A percentile compares a stretch with the other conserved stretches of the same genome.
phyloP scores from a whole-genome alignment of 2,888 invertebrate genomes.

The Hemithea aestivaria region DNA sequence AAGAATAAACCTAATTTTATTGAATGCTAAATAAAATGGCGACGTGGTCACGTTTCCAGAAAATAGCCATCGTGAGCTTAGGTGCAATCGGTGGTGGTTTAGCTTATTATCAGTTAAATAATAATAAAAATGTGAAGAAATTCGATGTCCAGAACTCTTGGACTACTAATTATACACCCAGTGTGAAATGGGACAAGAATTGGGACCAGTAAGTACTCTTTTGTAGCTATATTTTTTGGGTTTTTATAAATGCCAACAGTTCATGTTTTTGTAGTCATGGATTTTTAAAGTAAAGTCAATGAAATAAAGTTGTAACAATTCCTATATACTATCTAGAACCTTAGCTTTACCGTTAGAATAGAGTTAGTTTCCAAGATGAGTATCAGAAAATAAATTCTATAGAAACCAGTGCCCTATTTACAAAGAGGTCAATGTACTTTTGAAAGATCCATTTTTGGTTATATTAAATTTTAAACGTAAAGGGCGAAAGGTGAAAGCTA shows the following conservation, averaged over 20 bases:
- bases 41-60: conserved; percentile 77
- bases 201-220: conserved; percentile 89
- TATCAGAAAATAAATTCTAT: no score
- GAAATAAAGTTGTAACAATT: no score
- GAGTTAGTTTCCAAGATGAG: no score
- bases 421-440: no score
- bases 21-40: conserved; percentile 59
- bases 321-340: no score
- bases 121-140: conserved; percentile 59
- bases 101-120: conserved; percentile 78
- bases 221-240: conserved; percentile 2
- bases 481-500: not conserved
- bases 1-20: not conserved
- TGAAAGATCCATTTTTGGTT: not conserved
- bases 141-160: conserved; percentile 81
- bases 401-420: no score
- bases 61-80: conserved; percentile 77
- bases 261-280: no score
- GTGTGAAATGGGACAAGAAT: conserved; percentile 89
- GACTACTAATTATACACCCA: conserved; percentile 83
- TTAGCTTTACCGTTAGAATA: no score
- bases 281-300: no score
- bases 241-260: not conserved
- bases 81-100: conserved; percentile 83
- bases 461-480: not conserved